phyloP scores from a whole-genome alignment of 2,797 vertebrate genomes.

The Tragelaphus eurycerus region DNA sequence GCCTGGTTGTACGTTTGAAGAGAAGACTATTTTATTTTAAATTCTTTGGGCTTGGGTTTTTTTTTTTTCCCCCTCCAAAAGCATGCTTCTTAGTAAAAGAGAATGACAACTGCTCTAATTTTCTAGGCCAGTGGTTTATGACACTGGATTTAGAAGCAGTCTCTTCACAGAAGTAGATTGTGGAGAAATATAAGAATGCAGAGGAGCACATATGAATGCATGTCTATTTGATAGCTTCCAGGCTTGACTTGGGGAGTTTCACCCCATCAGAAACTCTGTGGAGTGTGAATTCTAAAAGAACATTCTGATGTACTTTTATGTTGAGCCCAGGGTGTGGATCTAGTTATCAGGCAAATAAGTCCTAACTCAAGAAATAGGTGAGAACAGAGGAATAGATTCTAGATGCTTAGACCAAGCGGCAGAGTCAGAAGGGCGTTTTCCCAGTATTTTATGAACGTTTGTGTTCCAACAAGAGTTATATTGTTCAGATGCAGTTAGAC shows the following conservation, averaged over 20 bases:
- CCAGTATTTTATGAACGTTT: conserved; percentile 9
- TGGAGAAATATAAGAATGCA: conserved; percentile 1
- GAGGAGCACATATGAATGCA: conserved; percentile 8
- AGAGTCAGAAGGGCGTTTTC: conserved; percentile 49
- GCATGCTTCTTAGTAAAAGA: not conserved
- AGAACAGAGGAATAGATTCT: conserved; percentile 22
- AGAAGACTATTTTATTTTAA: not conserved
- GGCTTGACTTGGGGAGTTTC: not conserved
- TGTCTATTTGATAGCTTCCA: not conserved
- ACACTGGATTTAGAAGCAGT: conserved; percentile 59
- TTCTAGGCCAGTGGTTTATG: conserved; percentile 34
- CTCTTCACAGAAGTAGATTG: conserved; percentile 46
- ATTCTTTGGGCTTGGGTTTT: conserved; percentile 5
- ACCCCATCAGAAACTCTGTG: not conserved
- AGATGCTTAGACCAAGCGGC: conserved; percentile 31
- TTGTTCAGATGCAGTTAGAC: conserved; percentile 49
- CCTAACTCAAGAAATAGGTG: conserved; percentile 29
- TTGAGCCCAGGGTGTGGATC: not conserved
- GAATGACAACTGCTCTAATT: not conserved
- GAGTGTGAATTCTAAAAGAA: conserved; percentile 28
- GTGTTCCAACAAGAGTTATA: conserved; percentile 67
- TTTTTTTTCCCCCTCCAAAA: not conserved
- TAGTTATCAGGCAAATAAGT: conserved; percentile 41
- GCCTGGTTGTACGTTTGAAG: not conserved
- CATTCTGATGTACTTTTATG: not conserved